Evolutionary conservation across 2,888 invertebrate genomes (phyloP), one percentile per base, ranked within the genome.

Genomic region (Tigriopus californicus): DNA sequence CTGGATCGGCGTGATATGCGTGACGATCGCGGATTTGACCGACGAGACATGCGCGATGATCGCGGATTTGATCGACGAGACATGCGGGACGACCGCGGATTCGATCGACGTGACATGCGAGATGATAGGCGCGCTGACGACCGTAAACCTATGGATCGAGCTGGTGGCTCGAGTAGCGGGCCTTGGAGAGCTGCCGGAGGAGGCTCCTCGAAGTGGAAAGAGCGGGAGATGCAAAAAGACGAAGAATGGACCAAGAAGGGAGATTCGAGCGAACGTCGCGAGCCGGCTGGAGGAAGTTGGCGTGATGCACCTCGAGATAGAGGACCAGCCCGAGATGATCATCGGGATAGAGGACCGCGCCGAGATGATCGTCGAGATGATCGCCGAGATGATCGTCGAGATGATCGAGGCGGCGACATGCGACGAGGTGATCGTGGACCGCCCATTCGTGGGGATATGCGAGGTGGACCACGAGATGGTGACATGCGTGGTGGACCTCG

Each of bases 171-270:
- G 4, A 15, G 46, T 10, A 20, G 22, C 4, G 18, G 18, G n/a
- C 33, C 33, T 5, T 33, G 33, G 33, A 33, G 33, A 33, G 51
- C 22, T 3, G 3, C 20, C 10, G n/a, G 20, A n/a, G 51, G 51
- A n/a, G 51, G 51, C 5, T 20, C 22, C 10, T 22, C 18, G 4
- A 18, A 13, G 5, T 51, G 68, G 64, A 66, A 64, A 33, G 67
- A 68, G 2, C 60, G 68, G 42, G 66, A 67, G 41, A 69, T 70
- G 53, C 72, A 72, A 15, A 64, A 61, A 46, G 71, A 58, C 68
- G 66, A 67, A 15, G 33, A 33, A 33, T 33, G 66, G 65, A 60
- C 69, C 70, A 47, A 47, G n/a, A 47, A 47, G 3, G 3, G 47
- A 1, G 47, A 47, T 47, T 1, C 24, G 10, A 47, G n/a, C 8